These are phyloP conservation scores for Ditylenchus weischeri DNA, from an alignment of 2,888 invertebrate genomes.

Conservation along the genomic window DNA sequence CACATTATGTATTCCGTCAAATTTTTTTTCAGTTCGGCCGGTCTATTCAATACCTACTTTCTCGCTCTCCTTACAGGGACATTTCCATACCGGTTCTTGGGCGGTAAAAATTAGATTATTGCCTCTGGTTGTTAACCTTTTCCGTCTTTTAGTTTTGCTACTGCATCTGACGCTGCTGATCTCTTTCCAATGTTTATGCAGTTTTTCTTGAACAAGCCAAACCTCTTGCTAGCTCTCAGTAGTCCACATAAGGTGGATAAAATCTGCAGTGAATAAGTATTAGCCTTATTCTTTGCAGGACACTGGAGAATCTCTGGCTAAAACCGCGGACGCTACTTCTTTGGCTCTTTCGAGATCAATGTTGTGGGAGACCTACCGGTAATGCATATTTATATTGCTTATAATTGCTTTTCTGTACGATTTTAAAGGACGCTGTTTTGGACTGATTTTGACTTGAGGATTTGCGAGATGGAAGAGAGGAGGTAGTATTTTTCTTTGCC, in stretches of 20 bases:
- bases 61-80: conserved; percentile 72
- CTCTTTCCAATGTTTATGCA: conserved; percentile 76
- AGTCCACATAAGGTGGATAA: conserved; percentile 44
- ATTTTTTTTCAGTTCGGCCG: conserved; percentile 72
- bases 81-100: conserved; percentile 49
- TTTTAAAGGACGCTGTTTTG: conserved; percentile 46
- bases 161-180: conserved; percentile 90
- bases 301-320: conserved; percentile 41
- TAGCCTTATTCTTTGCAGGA: conserved; percentile 17
- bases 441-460: conserved; percentile 54
- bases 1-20: too few relatives aligned
- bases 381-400: too few relatives aligned
- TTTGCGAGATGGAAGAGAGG: conserved; percentile 51
- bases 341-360: conserved; percentile 46
- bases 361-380: conserved; percentile 55
- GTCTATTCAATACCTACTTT: conserved; percentile 79
- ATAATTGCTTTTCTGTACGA: too few relatives aligned
- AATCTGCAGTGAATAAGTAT: background rate
- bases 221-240: conserved; percentile 45
- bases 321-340: conserved; percentile 44
- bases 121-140: too few relatives aligned
- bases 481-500: background rate
- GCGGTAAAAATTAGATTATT: too few relatives aligned
- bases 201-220: conserved; percentile 54
- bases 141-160: conserved; percentile 61